These are phyloP conservation scores for Zonitis immaculata DNA, from an alignment of 2,888 invertebrate species.

Conservation along the genomic window DNA sequence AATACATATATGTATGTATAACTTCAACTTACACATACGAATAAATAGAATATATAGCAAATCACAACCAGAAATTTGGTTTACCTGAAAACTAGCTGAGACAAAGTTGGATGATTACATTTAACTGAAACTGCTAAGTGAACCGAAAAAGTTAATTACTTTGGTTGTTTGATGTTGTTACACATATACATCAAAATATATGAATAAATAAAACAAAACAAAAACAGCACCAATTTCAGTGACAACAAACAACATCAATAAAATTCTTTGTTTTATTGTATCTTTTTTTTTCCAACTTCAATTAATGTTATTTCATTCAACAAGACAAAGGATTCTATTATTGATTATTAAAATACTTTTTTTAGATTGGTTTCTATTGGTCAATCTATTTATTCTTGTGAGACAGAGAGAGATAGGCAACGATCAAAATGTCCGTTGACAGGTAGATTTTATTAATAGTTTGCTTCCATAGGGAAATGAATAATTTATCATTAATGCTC, in stretches of 20 bases:
- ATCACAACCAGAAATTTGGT: not conserved
- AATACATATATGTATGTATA: too few species aligned
- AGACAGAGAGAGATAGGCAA: too few species aligned
- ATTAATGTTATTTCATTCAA: not conserved
- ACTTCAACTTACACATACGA: too few species aligned
- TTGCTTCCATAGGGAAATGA: not conserved
- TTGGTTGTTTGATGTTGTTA: not conserved
- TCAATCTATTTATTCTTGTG: too few species aligned
- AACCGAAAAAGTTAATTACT: not conserved
- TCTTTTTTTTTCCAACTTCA: too few species aligned
- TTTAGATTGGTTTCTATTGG: too few species aligned
- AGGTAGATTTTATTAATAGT: not conserved
- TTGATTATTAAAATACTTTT: too few species aligned
- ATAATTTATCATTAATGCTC: not conserved
- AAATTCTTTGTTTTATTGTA: not conserved
- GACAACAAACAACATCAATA: not conserved
- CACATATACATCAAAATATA: not conserved
- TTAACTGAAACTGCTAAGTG: not conserved
- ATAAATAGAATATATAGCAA: not conserved
- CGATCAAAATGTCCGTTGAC: not conserved
- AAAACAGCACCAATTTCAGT: not conserved
- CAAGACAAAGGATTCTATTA: not conserved
- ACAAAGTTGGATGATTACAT: not conserved
- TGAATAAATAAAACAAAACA: not conserved
- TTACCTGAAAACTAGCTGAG: not conserved